A percentile compares a stretch with the other conserved stretches of the same genome.
Conservation (phyloP, 2,113 vertebrate species). For the Drymodes brunneopygia region DNA sequence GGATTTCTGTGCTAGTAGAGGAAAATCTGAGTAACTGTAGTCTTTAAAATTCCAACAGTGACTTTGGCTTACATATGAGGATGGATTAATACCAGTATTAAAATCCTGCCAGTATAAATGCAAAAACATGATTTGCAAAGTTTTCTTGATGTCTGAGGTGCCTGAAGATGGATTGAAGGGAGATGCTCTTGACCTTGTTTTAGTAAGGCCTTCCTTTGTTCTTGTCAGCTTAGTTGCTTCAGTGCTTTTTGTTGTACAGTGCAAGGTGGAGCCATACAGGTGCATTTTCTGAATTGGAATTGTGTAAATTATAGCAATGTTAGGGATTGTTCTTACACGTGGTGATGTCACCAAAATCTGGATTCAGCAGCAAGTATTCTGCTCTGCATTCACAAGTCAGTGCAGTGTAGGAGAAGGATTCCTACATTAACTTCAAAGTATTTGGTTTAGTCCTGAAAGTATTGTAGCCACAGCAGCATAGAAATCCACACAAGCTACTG, state of each 20-base stretch:
- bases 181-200: background rate
- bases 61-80: background rate
- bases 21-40: background rate
- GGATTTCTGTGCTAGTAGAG: background rate
- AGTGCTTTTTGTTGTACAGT: background rate
- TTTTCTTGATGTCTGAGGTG: background rate
- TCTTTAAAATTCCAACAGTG: background rate
- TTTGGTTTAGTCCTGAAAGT: background rate
- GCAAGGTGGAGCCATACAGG: background rate
- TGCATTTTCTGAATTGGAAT: background rate
- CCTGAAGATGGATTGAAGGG: background rate
- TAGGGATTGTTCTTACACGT: background rate
- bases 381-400: background rate
- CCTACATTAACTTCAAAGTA: background rate
- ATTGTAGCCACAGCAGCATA: background rate
- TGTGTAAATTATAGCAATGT: accelerated
- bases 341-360: background rate
- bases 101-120: background rate
- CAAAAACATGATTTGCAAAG: background rate
- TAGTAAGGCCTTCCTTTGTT: background rate
- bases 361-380: background rate
- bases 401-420: background rate
- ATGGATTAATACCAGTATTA: background rate
- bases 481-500: background rate
- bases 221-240: background rate